Base-by-base conservation (phyloP, 2,888 invertebrate species). In the Pristionchus fissidentatus region DNA sequence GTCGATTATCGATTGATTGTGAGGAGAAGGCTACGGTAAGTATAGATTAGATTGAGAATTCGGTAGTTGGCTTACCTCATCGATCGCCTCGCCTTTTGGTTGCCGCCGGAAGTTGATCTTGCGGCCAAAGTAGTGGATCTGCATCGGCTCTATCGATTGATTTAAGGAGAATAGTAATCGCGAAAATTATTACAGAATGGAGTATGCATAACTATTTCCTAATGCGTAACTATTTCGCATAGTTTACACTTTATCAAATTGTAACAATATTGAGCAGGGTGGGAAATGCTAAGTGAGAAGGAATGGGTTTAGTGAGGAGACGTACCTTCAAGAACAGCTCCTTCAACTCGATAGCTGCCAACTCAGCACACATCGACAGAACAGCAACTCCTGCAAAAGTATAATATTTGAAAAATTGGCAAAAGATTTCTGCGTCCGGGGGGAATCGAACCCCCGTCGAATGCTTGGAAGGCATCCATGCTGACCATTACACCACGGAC, bases 341-440 rank as follows among this genome's bases (percentile, higher is more conserved):
- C 84, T 92, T 92, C 80, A 92, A 85, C 70, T 92, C 91, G 13
- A 89, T 84, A 3, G 92, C 92, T 0, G 92, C 92, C 83, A 92
- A 70, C 43, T 92, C 92, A 8, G 92, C 92, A 82, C 92, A 92
- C 92, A 92, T 92, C 35, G 92, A 91, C 8, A 92, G 87, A 13
- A 92, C 92, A 8, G 92, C 92, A 13, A 92, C 89, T 13, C 91
- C 90, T 90, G 49, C 49, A 85, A 19, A 22, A 26, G 35, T 19
- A 26, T 26, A 22, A 57, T 57, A 62, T 35, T 32, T 2, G 32
- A 62, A 13, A 29, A 55, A 55, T 55, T 19, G 15, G 22, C 55
- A 55, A 55, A 55, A 55, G 15, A 55, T 78, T n/a, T 84, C 83
- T 85, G 85, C 84, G 85, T 85, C 80, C 85, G 84, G 85, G 84